Percentiles rank a stretch among this genome's conserved stretches.
phyloP scores from a whole-genome alignment of 2,888 invertebrate genomes.

The Oasisia sp. region DNA sequence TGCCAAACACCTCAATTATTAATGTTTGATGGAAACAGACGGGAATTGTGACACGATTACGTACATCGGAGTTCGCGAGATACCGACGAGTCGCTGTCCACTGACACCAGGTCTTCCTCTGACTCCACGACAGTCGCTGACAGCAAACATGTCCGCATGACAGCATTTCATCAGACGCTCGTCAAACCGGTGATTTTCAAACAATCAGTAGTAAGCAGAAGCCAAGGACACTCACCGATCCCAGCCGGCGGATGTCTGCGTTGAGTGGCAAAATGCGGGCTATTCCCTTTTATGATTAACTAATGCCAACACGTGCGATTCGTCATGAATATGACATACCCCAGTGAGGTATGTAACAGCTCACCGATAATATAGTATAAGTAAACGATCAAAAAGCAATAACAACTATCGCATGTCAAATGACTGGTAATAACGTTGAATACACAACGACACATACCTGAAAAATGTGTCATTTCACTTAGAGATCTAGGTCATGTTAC shows the following conservation, averaged over 20 bases:
- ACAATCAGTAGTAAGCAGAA: background rate
- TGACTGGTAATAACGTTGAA: no score
- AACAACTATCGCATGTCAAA: no score
- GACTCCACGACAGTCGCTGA: background rate
- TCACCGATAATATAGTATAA: no score
- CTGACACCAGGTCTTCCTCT: background rate
- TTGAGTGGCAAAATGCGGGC: background rate
- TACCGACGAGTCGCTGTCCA: background rate
- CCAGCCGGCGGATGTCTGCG: background rate
- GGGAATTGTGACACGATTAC: background rate
- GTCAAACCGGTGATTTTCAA: background rate
- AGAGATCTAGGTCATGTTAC: no score
- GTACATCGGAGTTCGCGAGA: background rate
- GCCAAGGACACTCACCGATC: background rate
- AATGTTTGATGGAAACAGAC: background rate
- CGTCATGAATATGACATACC: no score
- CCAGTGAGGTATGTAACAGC: no score
- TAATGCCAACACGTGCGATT: no score
- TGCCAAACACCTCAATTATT: background rate
- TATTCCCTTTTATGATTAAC: background rate
- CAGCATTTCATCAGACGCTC: background rate
- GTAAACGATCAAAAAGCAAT: no score
- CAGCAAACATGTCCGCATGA: background rate
- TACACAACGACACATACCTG: no score
- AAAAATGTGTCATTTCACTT: no score